phyloP scores from a whole-genome alignment of 2,113 vertebrate genomes.

The Bubo scandiacus region DNA sequence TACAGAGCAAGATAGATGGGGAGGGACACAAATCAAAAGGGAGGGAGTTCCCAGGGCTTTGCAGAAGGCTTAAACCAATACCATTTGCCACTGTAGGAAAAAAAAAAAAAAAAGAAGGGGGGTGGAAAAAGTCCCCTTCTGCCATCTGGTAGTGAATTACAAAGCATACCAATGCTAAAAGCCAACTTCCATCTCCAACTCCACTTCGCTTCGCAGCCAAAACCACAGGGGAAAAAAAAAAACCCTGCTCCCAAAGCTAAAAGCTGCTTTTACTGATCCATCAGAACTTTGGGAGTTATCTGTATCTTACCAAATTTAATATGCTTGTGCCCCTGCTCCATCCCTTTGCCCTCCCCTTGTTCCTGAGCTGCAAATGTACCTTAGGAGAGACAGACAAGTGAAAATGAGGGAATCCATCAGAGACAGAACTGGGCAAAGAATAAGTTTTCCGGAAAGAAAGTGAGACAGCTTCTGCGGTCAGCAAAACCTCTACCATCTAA shows the following conservation, averaged over 20 bases:
- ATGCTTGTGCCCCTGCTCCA: neutral
- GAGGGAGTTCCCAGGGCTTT: neutral
- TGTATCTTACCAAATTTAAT: neutral
- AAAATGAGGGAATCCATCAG: neutral
- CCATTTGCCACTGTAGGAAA: neutral
- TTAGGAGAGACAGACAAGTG: neutral
- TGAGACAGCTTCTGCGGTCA: neutral
- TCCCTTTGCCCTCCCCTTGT: neutral
- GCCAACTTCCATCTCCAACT: neutral
- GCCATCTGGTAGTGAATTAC: conserved; percentile 10
- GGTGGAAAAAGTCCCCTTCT: neutral
- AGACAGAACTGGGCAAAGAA: neutral
- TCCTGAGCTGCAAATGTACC: neutral
- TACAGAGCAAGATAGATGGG: neutral
- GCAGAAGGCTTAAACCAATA: neutral
- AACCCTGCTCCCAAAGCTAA: neutral
- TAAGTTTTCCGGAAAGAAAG: neutral
- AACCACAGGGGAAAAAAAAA: neutral
- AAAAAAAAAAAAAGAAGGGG: rapidly evolving
- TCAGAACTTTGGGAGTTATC: neutral
- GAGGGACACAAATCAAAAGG: neutral
- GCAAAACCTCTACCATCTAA: neutral
- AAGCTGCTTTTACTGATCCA: neutral
- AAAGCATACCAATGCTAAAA: neutral
- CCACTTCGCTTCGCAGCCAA: neutral